Evolutionary conservation across 2,113 vertebrate species (phyloP), one percentile per base, ranked within the genome.

Genomic region (Calidris pugnax): DNA sequence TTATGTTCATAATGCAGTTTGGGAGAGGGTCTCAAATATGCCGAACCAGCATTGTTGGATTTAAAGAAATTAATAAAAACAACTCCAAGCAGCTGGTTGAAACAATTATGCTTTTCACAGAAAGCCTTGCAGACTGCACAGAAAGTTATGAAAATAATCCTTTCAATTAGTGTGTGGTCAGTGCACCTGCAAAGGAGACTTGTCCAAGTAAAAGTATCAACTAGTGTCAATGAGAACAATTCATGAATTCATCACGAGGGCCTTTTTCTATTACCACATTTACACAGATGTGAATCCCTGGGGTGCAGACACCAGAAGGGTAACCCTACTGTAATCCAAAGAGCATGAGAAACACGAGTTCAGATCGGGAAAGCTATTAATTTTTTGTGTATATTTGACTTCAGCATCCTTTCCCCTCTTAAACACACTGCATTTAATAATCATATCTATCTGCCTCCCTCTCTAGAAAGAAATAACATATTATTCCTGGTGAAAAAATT

Each of bases 121-220:
- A 98, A 97, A 97, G 72, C 90, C 97, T 98, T 97, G 94, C 98
- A 98, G 98, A 98, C 98, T 98, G 98, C 97, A 98, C 96, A 85
- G 83, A 98, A 98, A 98, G 98, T 98, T 98, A 98, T 98, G 98
- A 98, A 98, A 98, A 98, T 98, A 98, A 98, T 98, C 98, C 97
- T 98, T 98, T 97, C 98, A 98, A 98, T 98, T 98, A 98, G 98
- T 98, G 98, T 98, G 98, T 98, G 98, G 98, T 98, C 98, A 97
- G 97, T 97, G 98, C 98, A 98, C 98, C 98, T 98, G 98, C 98
- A 98, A 97, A 96, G 97, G 95, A 97, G 98, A 97, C 90, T 96
- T 98, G 95, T 98, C 98, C 98, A 98, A 98, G 97, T 95, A 97
- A 98, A 97, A 96, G 96, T 95, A 97, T 97, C 98, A 82, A 53